These are phyloP conservation scores for Biston stratarius DNA, from an alignment of 2,888 invertebrate species.

Conservation along the genomic window DNA sequence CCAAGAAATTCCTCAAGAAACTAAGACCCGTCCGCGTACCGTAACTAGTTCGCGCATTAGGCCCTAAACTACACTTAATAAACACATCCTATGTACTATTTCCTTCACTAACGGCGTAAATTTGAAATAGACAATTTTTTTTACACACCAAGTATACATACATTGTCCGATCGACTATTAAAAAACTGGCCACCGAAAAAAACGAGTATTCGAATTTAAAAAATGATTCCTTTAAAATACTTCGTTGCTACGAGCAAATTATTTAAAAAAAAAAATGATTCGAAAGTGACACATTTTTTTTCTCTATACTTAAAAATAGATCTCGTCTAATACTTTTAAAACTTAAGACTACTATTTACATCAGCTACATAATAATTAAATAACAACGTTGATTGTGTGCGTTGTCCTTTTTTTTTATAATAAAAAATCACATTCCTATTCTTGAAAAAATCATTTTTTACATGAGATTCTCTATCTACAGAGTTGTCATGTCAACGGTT, in stretches of 20 bases:
- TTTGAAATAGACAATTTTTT: constrained; percentile 68
- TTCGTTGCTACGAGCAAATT: constrained; percentile 81
- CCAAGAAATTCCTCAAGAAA: constrained; percentile 50
- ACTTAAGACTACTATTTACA: constrained; percentile 76
- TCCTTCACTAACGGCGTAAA: constrained; percentile 63
- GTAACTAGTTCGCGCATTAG: constrained; percentile 49
- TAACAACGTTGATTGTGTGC: constrained; percentile 50
- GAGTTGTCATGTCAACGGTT: constrained; percentile 51
- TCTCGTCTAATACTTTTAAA: constrained; percentile 76
- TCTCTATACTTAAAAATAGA: constrained; percentile 74
- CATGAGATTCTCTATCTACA: constrained; percentile 69
- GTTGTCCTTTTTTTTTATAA: constrained; percentile 42
- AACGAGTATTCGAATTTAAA: constrained; percentile 46
- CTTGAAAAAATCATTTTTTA: constrained; percentile 35
- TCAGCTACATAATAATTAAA: constrained; percentile 63
- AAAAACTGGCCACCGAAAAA: constrained; percentile 73
- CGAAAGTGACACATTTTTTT: constrained; percentile 59
- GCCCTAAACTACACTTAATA: constrained; percentile 66
- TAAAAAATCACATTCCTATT: constrained; percentile 47
- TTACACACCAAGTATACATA: constrained; percentile 67
- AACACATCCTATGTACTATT: constrained; percentile 51
- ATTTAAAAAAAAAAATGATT: constrained; percentile 67
- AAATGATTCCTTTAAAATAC: constrained; percentile 63
- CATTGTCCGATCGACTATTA: constrained; percentile 56
- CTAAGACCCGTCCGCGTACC: constrained; percentile 44